A percentile compares a stretch with the other conserved stretches of the same genome.
Conservation (phyloP, 2,797 vertebrate species). For the Myiotriccus ornatus region DNA sequence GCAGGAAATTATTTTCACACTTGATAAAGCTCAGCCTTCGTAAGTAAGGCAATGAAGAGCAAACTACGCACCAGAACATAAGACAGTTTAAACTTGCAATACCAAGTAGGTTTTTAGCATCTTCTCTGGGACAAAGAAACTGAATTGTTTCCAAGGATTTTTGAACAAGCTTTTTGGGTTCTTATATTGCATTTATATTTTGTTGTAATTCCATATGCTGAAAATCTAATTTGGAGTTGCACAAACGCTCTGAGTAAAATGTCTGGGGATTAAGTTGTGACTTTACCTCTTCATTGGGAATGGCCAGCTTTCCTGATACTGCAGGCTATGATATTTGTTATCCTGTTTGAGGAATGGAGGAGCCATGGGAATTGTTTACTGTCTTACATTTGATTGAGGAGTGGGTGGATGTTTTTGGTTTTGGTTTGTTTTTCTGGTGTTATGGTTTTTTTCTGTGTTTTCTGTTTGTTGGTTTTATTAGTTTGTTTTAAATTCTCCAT, state of each 20-base stretch:
- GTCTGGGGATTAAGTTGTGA: neutral
- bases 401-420: neutral
- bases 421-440: neutral
- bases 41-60: neutral
- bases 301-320: neutral
- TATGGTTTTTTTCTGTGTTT: too few relatives aligned
- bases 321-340: neutral
- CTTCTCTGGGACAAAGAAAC: neutral
- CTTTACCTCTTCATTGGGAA: neutral
- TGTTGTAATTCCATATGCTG: neutral
- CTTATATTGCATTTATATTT: neutral
- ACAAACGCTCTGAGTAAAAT: neutral
- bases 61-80: neutral
- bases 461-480: neutral
- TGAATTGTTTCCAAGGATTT: neutral
- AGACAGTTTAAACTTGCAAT: neutral
- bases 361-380: neutral
- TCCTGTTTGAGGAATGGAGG: neutral
- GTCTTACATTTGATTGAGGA: neutral
- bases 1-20: neutral
- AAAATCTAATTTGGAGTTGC: neutral
- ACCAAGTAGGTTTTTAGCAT: neutral
- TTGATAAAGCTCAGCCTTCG: neutral
- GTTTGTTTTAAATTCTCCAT: neutral
- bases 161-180: neutral